These are phyloP conservation scores for Sarcophaga bullata DNA, from an alignment of 1,140 invertebrate species.

Conservation along the genomic window DNA sequence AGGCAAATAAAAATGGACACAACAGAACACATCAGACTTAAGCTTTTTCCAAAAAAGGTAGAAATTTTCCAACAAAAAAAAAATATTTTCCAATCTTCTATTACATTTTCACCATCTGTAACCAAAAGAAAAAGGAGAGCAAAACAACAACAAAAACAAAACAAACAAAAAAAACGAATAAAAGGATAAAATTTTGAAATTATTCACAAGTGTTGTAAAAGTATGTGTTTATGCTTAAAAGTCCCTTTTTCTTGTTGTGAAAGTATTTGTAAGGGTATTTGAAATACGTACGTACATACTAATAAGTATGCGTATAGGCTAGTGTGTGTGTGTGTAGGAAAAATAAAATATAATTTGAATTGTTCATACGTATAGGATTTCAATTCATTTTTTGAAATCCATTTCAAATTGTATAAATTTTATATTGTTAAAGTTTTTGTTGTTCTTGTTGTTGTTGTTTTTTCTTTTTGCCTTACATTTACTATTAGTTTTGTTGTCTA, in stretches of 20 bases:
- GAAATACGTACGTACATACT: neutral
- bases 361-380: constrained; percentile 55
- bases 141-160: neutral
- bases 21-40: too few relatives aligned
- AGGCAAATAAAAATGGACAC: too few relatives aligned
- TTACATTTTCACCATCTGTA: too few relatives aligned
- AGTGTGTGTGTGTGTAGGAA: constrained; percentile 12
- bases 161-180: neutral
- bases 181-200: constrained; percentile 35
- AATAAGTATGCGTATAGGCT: neutral
- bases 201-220: constrained; percentile 40
- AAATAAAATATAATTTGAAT: constrained; percentile 59
- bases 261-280: neutral
- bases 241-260: neutral
- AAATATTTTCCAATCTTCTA: too few relatives aligned
- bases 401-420: constrained; percentile 62
- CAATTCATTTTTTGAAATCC: constrained; percentile 54
- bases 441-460: neutral
- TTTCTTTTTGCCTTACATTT: too few relatives aligned
- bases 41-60: too few relatives aligned
- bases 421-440: constrained; percentile 35
- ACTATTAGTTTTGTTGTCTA: neutral
- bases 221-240: constrained; percentile 31
- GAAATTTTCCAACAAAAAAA: too few relatives aligned
- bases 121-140: too few relatives aligned